These are phyloP conservation scores for Syritta pipiens DNA, from an alignment of 2,888 invertebrate genomes.

Conservation along the genomic window DNA sequence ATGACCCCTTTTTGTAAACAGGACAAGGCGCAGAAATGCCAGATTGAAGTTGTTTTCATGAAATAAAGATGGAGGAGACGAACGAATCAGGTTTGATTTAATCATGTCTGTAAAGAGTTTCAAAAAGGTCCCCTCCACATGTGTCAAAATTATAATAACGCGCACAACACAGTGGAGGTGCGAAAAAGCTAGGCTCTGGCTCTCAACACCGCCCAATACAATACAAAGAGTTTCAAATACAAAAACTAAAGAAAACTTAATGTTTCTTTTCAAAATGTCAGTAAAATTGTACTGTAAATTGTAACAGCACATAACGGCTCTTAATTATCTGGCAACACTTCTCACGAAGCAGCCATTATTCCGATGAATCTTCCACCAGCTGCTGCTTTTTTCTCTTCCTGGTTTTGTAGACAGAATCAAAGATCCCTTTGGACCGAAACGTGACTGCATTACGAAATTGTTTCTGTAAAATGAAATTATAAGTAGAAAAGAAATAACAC, in stretches of 20 bases:
- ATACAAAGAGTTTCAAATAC: too few species aligned
- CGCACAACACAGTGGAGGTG: too few species aligned
- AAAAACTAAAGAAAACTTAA: too few species aligned
- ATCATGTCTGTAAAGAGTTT: too few species aligned
- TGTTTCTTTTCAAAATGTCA: too few species aligned
- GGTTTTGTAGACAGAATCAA: slow-evolving; percentile 23
- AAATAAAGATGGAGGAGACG: too few species aligned
- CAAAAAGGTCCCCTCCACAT: too few species aligned
- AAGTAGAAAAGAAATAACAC: slow-evolving; percentile 32
- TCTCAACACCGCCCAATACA: too few species aligned
- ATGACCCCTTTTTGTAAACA: not conserved
- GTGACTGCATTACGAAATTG: slow-evolving; percentile 68
- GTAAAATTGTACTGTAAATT: too few species aligned
- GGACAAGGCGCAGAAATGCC: not conserved
- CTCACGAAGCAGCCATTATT: slow-evolving; percentile 45
- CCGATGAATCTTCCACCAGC: slow-evolving; percentile 52
- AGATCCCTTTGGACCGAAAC: slow-evolving; percentile 65
- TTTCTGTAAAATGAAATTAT: slow-evolving; percentile 61
- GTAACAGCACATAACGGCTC: not conserved
- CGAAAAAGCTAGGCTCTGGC: too few species aligned
- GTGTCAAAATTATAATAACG: too few species aligned
- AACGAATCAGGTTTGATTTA: too few species aligned
- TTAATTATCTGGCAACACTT: slow-evolving; percentile 1
- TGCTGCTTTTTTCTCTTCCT: slow-evolving; percentile 15
- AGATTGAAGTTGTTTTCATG: not conserved